phyloP scores from a whole-genome alignment of 2,797 vertebrate genomes.

The Malurus leucopterus region DNA sequence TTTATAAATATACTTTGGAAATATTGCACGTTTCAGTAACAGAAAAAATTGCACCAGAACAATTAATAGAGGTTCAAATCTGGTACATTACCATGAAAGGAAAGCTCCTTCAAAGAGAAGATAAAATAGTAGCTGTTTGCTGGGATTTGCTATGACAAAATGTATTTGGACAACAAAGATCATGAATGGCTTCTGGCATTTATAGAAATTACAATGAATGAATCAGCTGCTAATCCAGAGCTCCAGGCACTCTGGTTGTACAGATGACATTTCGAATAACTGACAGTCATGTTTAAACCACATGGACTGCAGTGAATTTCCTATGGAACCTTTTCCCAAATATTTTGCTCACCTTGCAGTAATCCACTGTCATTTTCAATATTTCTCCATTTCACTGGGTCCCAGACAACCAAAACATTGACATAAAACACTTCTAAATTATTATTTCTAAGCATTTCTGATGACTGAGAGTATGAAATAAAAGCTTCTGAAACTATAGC shows the following conservation, averaged over 20 bases:
- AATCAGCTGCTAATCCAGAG: conserved; percentile 21
- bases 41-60: neutral
- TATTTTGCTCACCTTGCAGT: neutral
- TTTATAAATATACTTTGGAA: neutral
- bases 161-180: conserved; percentile 42
- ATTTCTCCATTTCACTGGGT: neutral
- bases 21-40: neutral
- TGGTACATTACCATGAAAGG: neutral
- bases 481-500: neutral
- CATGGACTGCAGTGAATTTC: neutral
- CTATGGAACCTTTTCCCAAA: neutral
- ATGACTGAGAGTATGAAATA: neutral
- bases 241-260: neutral
- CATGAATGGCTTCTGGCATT: conserved; percentile 22
- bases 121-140: neutral
- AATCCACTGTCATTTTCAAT: neutral
- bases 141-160: conserved; percentile 7
- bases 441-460: neutral
- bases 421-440: neutral
- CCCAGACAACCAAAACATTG: neutral
- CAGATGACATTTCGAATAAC: conserved; percentile 40
- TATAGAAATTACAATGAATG: conserved; percentile 25
- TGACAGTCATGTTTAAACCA: neutral
- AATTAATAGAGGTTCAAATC: neutral
- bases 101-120: neutral